phyloP scores from a whole-genome alignment of 2,888 invertebrate genomes.

The Latheticus oryzae region DNA sequence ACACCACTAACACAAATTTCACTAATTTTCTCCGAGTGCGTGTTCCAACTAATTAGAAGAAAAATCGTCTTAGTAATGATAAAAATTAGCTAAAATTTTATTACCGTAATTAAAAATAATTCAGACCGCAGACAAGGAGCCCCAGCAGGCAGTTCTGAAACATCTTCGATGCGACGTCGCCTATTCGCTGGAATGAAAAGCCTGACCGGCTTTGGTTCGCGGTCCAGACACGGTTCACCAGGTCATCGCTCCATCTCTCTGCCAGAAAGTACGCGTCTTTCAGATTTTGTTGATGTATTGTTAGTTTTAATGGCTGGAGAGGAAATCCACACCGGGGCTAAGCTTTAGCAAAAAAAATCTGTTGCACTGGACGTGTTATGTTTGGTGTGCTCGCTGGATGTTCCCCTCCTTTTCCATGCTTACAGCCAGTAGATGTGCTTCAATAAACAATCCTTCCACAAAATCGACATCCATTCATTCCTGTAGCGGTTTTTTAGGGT shows the following conservation, averaged over 20 bases:
- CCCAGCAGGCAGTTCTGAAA: slow-evolving; percentile 59
- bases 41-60: neutral
- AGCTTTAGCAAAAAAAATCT: slow-evolving; percentile 28
- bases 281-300: slow-evolving; percentile 39
- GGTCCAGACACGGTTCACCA: slow-evolving; percentile 76
- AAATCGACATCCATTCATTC: too few relatives aligned
- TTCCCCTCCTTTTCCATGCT: slow-evolving; percentile 25
- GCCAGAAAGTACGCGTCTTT: slow-evolving; percentile 80
- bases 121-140: slow-evolving; percentile 46
- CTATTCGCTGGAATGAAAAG: slow-evolving; percentile 86
- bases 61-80: neutral
- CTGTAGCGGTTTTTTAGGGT: too few relatives aligned
- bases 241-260: slow-evolving; percentile 87
- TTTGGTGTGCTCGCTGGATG: slow-evolving; percentile 31
- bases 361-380: slow-evolving; percentile 18
- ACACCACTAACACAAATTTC: slow-evolving; percentile 36
- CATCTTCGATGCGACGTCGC: slow-evolving; percentile 78
- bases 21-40: slow-evolving; percentile 20
- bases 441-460: neutral
- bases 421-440: slow-evolving; percentile 30
- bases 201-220: slow-evolving; percentile 78
- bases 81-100: neutral
- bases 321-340: slow-evolving; percentile 30
- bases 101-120: slow-evolving; percentile 30
- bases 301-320: slow-evolving; percentile 30